Evolutionary conservation across 1,140 invertebrate species (phyloP).

Genomic region (Drosophila ananassae): DNA sequence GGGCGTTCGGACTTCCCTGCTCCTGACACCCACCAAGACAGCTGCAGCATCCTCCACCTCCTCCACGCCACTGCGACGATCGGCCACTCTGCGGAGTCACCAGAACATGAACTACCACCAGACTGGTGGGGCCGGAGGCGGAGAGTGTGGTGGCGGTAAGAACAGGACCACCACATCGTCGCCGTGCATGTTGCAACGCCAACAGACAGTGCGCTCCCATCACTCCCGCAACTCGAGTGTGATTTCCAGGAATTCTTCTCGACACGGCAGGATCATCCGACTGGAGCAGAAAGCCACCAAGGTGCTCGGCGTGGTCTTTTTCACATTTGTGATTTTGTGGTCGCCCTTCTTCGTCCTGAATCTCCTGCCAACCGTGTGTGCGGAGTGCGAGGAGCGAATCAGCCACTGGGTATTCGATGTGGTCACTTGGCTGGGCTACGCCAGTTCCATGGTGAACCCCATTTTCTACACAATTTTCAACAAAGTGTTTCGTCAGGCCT

Average conservation of each 20-base stretch:
- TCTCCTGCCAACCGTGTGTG: conserved; percentile 91
- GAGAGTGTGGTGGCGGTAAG: conserved; percentile 45
- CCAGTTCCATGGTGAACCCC: conserved; percentile 96
- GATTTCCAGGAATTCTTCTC: conserved; percentile 90
- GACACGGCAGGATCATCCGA: conserved; percentile 91
- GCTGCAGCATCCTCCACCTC: conserved; percentile 69
- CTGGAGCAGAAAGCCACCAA: conserved; percentile 97
- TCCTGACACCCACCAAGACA: conserved; percentile 82
- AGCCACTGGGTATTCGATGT: conserved; percentile 92
- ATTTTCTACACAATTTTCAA: conserved; percentile 98
- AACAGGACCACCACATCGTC: conserved; percentile 82
- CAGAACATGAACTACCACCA: conserved; percentile 84
- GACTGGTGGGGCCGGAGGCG: background rate
- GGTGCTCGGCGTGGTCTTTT: conserved; percentile 96
- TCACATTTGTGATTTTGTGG: conserved; percentile 97
- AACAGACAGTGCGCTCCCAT: conserved; percentile 86
- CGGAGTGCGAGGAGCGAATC: conserved; percentile 90
- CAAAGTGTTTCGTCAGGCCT: conserved; percentile 95
- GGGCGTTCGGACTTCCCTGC: conserved; percentile 85
- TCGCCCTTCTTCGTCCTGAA: conserved; percentile 97
- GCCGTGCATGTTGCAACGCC: conserved; percentile 84
- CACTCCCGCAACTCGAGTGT: conserved; percentile 91
- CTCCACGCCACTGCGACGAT: conserved; percentile 85
- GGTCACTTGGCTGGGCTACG: conserved; percentile 96
- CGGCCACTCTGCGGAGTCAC: conserved; percentile 86